Conservation (phyloP, 2,888 invertebrate genomes). For the Apantesis nais region DNA sequence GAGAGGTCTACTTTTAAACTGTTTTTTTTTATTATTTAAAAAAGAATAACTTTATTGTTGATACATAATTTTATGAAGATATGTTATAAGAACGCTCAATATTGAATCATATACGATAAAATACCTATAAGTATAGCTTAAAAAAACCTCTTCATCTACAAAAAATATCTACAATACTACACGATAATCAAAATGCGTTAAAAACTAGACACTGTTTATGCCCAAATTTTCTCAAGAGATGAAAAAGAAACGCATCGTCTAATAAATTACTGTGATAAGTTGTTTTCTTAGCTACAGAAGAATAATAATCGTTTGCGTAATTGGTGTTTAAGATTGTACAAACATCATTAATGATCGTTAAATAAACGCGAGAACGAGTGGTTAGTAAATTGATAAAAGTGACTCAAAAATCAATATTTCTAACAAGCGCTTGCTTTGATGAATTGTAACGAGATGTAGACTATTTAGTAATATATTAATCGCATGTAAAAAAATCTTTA, state of each 20-base stretch:
- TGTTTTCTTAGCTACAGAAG: neutral
- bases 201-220: neutral
- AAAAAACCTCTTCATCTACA: neutral
- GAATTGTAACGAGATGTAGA: neutral
- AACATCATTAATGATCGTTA: conserved; percentile 3
- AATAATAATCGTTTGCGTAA: neutral
- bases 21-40: no score
- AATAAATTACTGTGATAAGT: neutral
- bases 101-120: neutral
- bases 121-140: neutral
- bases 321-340: neutral
- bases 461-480: neutral
- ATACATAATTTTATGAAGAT: neutral
- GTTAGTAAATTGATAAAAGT: neutral
- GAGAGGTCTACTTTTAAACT: no score
- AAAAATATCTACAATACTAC: neutral
- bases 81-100: neutral
- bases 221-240: neutral
- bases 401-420: conserved; percentile 45
- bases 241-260: neutral
- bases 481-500: neutral
- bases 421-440: conserved; percentile 28
- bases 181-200: neutral
- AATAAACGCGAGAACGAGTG: neutral
- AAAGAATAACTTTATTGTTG: no score